These are phyloP conservation scores for Spodoptera exigua DNA, from an alignment of 2,888 invertebrate species.

Conservation along the genomic window DNA sequence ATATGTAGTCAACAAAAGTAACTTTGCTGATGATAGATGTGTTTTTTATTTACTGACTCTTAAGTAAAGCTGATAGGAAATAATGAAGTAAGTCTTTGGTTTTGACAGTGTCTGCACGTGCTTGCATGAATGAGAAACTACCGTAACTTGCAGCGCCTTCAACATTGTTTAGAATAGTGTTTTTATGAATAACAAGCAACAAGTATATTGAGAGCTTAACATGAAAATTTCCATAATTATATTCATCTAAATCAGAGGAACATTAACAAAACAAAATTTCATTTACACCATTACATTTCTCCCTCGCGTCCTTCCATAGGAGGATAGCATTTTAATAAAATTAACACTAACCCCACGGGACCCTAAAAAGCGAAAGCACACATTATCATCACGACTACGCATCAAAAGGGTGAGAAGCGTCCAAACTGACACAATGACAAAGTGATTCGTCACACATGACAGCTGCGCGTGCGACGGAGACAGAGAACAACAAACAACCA, in stretches of 20 bases:
- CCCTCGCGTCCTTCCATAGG: slow-evolving; percentile 1
- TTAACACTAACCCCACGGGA: slow-evolving; percentile 49
- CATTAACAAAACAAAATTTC: background rate
- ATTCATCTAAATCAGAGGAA: slow-evolving; percentile 2
- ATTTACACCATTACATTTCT: slow-evolving; percentile 14
- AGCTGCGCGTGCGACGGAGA: slow-evolving; percentile 76
- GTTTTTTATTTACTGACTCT: too few relatives aligned
- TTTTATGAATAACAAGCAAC: too few relatives aligned
- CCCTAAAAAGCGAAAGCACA: slow-evolving; percentile 57
- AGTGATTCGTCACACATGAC: slow-evolving; percentile 87
- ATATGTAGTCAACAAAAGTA: too few relatives aligned
- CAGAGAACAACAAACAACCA: slow-evolving; percentile 42
- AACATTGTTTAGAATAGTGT: too few relatives aligned
- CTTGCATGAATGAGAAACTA: too few relatives aligned
- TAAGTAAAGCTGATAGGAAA: too few relatives aligned
- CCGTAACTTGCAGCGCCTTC: too few relatives aligned
- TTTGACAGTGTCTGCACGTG: too few relatives aligned
- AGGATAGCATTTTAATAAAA: slow-evolving; percentile 48
- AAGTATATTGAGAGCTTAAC: too few relatives aligned
- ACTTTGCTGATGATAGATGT: too few relatives aligned
- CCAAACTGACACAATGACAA: slow-evolving; percentile 86
- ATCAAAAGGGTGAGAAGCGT: slow-evolving; percentile 85
- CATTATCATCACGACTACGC: slow-evolving; percentile 57
- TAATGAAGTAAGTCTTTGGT: too few relatives aligned
- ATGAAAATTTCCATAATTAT: background rate